Percentiles rank a stretch among this genome's conserved stretches.
These are phyloP conservation scores for Rafetus swinhoei DNA, from an alignment of 2,113 vertebrate species.

Conservation along the genomic window DNA sequence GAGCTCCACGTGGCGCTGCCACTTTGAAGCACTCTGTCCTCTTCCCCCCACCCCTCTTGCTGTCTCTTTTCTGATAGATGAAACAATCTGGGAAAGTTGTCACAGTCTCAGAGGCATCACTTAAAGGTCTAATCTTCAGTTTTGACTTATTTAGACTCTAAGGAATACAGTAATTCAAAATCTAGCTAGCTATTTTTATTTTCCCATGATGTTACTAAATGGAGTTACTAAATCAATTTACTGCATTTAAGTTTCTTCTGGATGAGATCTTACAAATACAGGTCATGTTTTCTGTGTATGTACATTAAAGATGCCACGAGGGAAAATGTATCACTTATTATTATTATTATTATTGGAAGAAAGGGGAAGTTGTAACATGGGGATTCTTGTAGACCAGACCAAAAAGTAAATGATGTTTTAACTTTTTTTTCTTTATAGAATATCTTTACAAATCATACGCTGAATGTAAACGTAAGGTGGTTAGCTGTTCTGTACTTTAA, in stretches of 20 bases:
- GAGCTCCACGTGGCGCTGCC: no score
- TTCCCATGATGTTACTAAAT: background rate
- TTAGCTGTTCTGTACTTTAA: slow-evolving; percentile 98
- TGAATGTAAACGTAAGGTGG: slow-evolving; percentile 98
- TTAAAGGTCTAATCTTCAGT: background rate
- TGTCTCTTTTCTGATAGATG: no score
- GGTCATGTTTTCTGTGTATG: background rate
- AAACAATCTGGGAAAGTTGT: background rate
- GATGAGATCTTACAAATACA: background rate
- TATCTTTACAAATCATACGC: slow-evolving; percentile 95
- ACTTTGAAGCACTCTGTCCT: no score
- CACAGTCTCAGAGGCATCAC: background rate
- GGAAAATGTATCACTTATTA: background rate
- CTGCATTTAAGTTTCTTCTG: background rate
- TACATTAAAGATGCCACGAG: background rate
- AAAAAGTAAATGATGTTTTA: background rate
- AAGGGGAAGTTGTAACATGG: background rate
- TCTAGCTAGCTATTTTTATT: background rate
- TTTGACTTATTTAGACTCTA: background rate
- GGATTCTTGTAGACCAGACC: background rate
- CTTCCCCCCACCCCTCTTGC: no score
- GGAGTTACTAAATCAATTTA: background rate
- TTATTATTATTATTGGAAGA: background rate
- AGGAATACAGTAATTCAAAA: background rate
- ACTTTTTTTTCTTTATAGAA: slow-evolving; percentile 79